These are phyloP conservation scores for Neogale vison DNA, from an alignment of 2,113 vertebrate species.

Conservation along the genomic window DNA sequence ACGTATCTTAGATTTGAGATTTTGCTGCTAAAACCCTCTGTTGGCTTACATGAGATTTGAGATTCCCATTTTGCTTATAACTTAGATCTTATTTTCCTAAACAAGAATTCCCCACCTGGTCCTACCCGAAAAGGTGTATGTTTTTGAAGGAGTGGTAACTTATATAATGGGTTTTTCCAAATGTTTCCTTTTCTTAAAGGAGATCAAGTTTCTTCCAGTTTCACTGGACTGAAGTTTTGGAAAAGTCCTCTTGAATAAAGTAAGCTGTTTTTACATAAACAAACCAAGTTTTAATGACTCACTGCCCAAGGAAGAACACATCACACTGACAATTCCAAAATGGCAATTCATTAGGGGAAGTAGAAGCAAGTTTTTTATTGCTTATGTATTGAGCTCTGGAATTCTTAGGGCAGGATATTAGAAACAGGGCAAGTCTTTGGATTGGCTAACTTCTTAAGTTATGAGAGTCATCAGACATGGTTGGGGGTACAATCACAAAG, in stretches of 20 bases:
- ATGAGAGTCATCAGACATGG: not conserved
- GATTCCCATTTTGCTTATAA: not conserved
- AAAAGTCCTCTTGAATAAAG: not conserved
- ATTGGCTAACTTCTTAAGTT: not conserved
- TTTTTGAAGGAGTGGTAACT: not conserved
- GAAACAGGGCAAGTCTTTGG: not conserved
- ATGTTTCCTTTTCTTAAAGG: not conserved
- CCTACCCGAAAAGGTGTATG: not conserved
- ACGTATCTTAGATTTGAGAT: not conserved
- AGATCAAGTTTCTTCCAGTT: not conserved
- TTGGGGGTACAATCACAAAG: not conserved
- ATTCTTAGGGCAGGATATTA: not conserved
- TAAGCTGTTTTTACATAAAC: not conserved
- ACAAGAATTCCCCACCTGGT: not conserved
- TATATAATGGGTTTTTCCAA: not conserved
- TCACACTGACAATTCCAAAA: not conserved
- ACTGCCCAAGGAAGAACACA: not conserved
- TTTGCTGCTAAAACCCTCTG: not conserved
- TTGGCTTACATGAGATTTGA: not conserved
- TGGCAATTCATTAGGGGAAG: not conserved
- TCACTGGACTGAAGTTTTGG: not conserved
- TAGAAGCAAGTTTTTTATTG: not conserved
- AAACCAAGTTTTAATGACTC: not conserved
- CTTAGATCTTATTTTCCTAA: not conserved
- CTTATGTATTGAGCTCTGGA: not conserved